phyloP scores from a whole-genome alignment of 2,797 vertebrate genomes.

The Paramormyrops hopkinsi region DNA sequence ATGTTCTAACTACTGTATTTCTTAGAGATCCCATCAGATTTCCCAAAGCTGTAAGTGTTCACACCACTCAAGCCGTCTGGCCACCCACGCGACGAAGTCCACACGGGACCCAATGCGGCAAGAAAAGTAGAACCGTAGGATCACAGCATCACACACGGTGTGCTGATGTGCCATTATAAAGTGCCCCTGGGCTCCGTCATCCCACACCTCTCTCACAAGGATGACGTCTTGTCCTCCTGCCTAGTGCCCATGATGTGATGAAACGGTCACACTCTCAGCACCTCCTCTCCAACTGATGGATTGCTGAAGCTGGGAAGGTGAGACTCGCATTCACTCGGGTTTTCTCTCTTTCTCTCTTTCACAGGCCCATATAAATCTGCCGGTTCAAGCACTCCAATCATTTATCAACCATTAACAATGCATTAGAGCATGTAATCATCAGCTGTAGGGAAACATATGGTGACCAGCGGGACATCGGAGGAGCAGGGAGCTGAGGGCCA shows the following conservation, averaged over 20 bases:
- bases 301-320: neutral
- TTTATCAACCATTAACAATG: slow-evolving; percentile 49
- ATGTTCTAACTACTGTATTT: neutral
- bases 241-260: neutral
- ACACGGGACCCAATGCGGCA: neutral
- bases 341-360: slow-evolving; percentile 19
- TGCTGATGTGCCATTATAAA: slow-evolving; percentile 8
- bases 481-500: slow-evolving; percentile 45
- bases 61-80: neutral
- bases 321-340: neutral
- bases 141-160: neutral
- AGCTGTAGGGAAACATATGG: slow-evolving; percentile 34
- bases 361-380: slow-evolving; percentile 29
- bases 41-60: neutral
- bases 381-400: slow-evolving; percentile 39
- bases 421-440: slow-evolving; percentile 33
- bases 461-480: slow-evolving; percentile 31
- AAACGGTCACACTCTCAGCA: slow-evolving; percentile 1
- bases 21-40: neutral
- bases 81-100: neutral
- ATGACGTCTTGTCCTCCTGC: neutral
- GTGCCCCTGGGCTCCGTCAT: neutral
- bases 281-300: neutral
- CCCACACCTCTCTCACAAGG: neutral
- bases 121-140: neutral